Evolutionary conservation across 2,888 invertebrate species (phyloP), one percentile per base, ranked within the genome.

Genomic region (Lasioglossum vierecki): DNA sequence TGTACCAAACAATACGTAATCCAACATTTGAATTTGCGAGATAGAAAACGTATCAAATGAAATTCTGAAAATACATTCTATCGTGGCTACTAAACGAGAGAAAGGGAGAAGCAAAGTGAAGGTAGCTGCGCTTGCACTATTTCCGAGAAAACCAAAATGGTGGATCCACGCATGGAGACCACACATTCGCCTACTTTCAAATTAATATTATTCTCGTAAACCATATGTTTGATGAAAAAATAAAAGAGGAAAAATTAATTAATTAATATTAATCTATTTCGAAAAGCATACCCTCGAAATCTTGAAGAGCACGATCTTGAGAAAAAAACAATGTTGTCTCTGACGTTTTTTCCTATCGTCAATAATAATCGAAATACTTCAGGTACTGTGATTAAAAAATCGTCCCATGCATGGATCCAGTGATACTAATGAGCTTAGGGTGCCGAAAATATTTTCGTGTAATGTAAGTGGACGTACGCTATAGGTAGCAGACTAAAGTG

Each of bases 401-500:
- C 30, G 18, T 30, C n/a, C 41, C 70, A 70, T 70, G 41, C 41
- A 70, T 41, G 41, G 41, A 70, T 26, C 70, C 70, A 41, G 4
- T 39, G 30, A 63, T 63, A 63, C n/a, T 70, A 70, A 70, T 70
- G 68, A 63, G 35, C 30, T 35, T 53, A 13, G 35, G 15, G n/a
- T 57, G 35, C 41, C 39, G 5, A 22, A 70, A 35, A 26, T 70
- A 60, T 76, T 60, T 77, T 78, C 71, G 78, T 82, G 66, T 78
- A 35, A 18, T 84, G 57, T 83, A 68, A n/a, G 77, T 89, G 74
- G 49, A 77, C 53, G 76, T 82, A 80, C 53, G 79, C 78, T 85
- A 76, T 49, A 84, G 90, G 92, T 91, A 93, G 94, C 93, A 93
- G 93, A 94, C 93, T 94, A 94, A 94, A 94, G 91, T 93, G 93